These are phyloP conservation scores for Aphelenchoides bicaudatus DNA, from an alignment of 2,888 invertebrate species.

Conservation along the genomic window DNA sequence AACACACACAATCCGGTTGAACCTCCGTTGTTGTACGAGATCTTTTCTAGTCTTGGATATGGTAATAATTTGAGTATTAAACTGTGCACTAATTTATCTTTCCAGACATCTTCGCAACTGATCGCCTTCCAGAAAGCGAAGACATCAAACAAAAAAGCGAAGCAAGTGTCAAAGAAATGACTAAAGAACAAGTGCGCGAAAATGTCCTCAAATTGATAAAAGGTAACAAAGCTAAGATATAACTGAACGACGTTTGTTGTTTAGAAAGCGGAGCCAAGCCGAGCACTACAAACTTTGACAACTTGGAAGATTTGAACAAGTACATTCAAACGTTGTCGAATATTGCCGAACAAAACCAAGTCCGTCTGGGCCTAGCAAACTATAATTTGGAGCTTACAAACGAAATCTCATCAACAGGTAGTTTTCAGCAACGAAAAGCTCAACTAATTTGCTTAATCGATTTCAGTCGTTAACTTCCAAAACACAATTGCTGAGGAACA, in stretches of 20 bases:
- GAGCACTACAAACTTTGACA: background rate
- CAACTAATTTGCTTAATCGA: background rate
- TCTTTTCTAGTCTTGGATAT: slow-evolving; percentile 7
- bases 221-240: background rate
- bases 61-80: background rate
- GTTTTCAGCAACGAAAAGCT: background rate
- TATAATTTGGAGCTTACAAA: background rate
- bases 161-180: background rate
- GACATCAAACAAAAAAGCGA: background rate
- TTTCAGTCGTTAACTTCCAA: background rate
- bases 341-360: background rate
- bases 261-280: background rate
- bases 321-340: background rate
- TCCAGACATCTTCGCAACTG: background rate
- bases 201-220: background rate
- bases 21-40: background rate
- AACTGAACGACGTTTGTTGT: background rate
- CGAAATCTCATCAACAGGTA: background rate
- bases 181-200: background rate
- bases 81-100: background rate
- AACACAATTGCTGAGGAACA: background rate
- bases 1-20: background rate
- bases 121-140: slow-evolving; percentile 1
- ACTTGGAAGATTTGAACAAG: background rate
- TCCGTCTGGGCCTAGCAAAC: slow-evolving; percentile 1